phyloP scores from a whole-genome alignment of 2,888 invertebrate species.

The Melanostoma mellinum region DNA sequence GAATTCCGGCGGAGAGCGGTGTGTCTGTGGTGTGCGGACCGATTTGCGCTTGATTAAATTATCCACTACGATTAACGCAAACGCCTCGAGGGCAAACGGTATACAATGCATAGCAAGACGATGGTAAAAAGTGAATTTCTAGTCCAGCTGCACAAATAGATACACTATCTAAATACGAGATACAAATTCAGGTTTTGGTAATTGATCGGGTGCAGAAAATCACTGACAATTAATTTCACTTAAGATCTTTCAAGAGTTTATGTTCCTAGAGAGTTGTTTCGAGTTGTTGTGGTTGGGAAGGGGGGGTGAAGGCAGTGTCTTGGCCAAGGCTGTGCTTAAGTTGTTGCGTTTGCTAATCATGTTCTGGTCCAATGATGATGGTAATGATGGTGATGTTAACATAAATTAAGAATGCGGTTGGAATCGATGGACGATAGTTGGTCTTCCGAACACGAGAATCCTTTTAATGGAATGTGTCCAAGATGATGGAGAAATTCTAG shows the following conservation, averaged over 20 bases:
- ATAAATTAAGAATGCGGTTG: constrained; percentile 56
- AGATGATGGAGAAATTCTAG: constrained; percentile 16
- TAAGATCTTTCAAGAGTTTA: constrained; percentile 43
- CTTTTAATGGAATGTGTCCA: constrained; percentile 47
- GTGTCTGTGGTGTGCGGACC: constrained; percentile 6
- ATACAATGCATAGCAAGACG: constrained; percentile 5
- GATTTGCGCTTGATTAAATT: constrained; percentile 68
- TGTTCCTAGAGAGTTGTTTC: background rate
- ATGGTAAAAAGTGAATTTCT: constrained; percentile 32
- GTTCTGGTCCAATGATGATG: constrained; percentile 42
- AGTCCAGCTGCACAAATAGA: constrained; percentile 57
- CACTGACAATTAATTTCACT: constrained; percentile 72
- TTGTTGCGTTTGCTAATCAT: constrained; percentile 49
- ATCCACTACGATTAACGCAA: constrained; percentile 62
- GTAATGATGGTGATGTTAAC: constrained; percentile 59
- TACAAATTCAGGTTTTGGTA: constrained; percentile 64
- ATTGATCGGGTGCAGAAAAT: constrained; percentile 73
- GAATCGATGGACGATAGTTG: constrained; percentile 17
- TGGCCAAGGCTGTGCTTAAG: constrained; percentile 35
- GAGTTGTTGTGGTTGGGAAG: background rate
- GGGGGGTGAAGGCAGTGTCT: background rate
- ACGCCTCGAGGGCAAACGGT: constrained; percentile 59
- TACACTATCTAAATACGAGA: constrained; percentile 64
- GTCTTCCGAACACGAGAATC: constrained; percentile 39
- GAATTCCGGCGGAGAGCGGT: background rate